Base-by-base conservation (phyloP, 2,797 vertebrate genomes). In the Gymnopithys bicolor region DNA sequence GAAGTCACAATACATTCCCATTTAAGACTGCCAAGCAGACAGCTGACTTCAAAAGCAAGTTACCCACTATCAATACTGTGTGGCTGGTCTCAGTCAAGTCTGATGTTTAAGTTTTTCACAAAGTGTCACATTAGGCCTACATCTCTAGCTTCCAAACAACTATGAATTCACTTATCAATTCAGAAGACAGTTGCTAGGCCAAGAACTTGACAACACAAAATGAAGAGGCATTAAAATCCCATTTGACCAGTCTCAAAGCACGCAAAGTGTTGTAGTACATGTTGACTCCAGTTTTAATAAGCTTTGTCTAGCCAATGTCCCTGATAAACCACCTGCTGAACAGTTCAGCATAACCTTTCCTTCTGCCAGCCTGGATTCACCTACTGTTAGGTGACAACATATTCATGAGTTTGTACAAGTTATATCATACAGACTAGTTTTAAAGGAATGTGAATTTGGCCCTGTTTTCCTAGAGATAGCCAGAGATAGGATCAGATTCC, bases 221-320 rank as follows among this genome's bases (percentile, higher is more conserved):
- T 13, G 9, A 76, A 84, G 51, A 13, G 11, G 32, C 49, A 19
- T 37, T 80, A 48, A 79, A 91, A 76, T 27, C 27, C 8, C 27
- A 49, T 43, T 58, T 70, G 37, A 85, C n/a, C 21, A 62, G 33
- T 48, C 32, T 67, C 45, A 70, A 82, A 52, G 46, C 48, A 71
- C 0, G 3, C 5, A 1, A 39, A 68, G 11, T 10, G 4, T 22
- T 62, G 25, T 33, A 51, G 30, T n/a, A 66, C 37, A 66, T 5
- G 15, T 11, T 52, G 43, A 82, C 7, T 52, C 12, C 18, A 22
- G 9, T 68, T 90, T 71, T 68, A 84, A 32, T 25, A 59, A 80
- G 23, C 35, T 84, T 59, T 51, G 28, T 41, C 49, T 67, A 80
- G 27, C 12, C 49, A 60, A 45, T 32, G 74, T 12, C 62, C 49